Conservation (phyloP, 2,888 invertebrate species). For the Zaprionus obscuricornis region DNA sequence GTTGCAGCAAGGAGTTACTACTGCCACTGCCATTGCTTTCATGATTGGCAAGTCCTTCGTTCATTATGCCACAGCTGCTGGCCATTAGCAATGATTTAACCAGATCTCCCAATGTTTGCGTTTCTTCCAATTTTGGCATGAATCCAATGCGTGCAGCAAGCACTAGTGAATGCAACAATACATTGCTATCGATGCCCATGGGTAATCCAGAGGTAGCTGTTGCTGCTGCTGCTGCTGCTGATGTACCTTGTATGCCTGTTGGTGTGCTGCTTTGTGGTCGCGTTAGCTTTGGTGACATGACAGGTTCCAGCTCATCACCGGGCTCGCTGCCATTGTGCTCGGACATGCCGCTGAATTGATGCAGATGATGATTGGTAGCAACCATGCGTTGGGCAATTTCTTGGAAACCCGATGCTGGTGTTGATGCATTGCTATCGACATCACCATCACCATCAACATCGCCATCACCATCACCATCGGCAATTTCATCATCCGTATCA, state of each 20-base stretch:
- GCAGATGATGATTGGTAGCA: conserved; percentile 64
- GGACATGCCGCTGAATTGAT: conserved; percentile 62
- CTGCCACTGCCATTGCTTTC: conserved; percentile 66
- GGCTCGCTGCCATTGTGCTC: conserved; percentile 73
- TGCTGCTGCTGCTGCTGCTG: conserved; percentile 19
- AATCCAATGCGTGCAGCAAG: conserved; percentile 74
- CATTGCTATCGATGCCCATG: conserved; percentile 74
- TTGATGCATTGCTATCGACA: conserved; percentile 84
- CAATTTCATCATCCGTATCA: conserved; percentile 84
- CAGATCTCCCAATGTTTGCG: conserved; percentile 79
- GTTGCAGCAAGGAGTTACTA: conserved; percentile 58
- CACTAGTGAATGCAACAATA: conserved; percentile 80
- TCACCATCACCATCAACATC: no score
- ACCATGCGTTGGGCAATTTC: conserved; percentile 65
- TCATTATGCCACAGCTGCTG: conserved; percentile 58
- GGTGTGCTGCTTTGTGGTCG: conserved; percentile 39
- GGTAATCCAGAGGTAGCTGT: conserved; percentile 49
- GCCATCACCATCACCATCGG: conserved; percentile 83
- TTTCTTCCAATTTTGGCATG: conserved; percentile 75
- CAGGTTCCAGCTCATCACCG: conserved; percentile 49
- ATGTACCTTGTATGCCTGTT: conserved; percentile 13
- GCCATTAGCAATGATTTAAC: conserved; percentile 78
- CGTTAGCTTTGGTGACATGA: conserved; percentile 49
- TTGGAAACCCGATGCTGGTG: conserved; percentile 64
- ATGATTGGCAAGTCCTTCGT: conserved; percentile 56